phyloP scores from a whole-genome alignment of 2,113 vertebrate species.

The Tretioscincus oriximinensis region DNA sequence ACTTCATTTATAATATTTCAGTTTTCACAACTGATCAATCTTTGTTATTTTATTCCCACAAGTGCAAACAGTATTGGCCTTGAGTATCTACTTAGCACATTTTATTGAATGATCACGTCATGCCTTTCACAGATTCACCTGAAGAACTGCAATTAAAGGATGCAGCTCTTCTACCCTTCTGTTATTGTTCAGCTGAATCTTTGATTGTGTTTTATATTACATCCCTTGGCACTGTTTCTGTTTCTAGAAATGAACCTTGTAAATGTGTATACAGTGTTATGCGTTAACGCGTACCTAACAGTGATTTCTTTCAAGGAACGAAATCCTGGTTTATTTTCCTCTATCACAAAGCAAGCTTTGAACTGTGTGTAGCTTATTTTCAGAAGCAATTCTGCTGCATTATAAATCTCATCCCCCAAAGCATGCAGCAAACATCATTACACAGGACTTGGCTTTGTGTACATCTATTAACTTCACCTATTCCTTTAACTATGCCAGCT shows the following conservation, averaged over 20 bases:
- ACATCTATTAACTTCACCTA: slow-evolving; percentile 41
- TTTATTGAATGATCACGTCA: not conserved
- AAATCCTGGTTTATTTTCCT: not conserved
- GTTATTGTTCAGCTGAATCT: not conserved
- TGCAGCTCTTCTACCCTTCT: slow-evolving; percentile 16
- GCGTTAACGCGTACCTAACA: not conserved
- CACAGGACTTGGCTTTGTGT: slow-evolving; percentile 10
- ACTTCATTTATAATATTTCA: slow-evolving; percentile 1
- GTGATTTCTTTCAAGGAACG: not conserved
- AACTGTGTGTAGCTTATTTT: slow-evolving; percentile 14
- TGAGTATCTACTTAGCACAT: not conserved
- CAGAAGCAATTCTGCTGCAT: slow-evolving; percentile 49
- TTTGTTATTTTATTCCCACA: not conserved
- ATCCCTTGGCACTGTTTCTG: slow-evolving; percentile 23
- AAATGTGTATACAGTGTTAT: not conserved
- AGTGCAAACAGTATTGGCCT: slow-evolving; percentile 40
- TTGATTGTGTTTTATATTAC: slow-evolving; percentile 16
- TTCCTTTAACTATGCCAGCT: slow-evolving; percentile 51
- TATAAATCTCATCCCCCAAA: slow-evolving; percentile 43
- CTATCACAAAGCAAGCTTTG: slow-evolving; percentile 33
- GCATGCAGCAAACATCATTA: slow-evolving; percentile 34
- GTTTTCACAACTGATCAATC: slow-evolving; percentile 41
- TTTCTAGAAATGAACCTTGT: slow-evolving; percentile 2
- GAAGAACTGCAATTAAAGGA: slow-evolving; percentile 1
- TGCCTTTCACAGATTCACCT: not conserved